Conservation (phyloP, 2,797 vertebrate species). For the Tympanoctomys barrerae region DNA sequence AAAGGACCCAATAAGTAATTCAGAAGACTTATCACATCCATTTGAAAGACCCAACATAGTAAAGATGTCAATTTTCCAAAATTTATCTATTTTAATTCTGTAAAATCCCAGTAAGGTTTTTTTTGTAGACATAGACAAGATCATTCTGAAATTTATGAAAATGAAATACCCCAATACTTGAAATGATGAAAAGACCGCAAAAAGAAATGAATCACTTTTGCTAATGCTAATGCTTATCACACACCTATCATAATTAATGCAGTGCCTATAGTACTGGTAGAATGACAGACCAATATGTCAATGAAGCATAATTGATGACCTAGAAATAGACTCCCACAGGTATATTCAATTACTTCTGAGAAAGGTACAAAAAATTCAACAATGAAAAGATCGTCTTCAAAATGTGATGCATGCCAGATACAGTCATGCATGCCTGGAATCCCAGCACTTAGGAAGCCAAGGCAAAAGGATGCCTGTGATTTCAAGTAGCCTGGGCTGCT, state of each 20-base stretch:
- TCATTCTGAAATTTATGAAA: not conserved
- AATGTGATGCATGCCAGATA: not conserved
- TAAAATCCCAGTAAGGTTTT: not conserved
- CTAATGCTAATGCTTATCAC: not conserved
- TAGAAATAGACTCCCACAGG: not conserved
- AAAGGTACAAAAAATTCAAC: not conserved
- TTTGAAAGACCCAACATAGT: not conserved
- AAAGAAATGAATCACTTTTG: not conserved
- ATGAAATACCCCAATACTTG: not conserved
- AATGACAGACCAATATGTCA: not conserved
- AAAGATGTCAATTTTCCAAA: not conserved
- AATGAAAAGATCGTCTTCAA: not conserved
- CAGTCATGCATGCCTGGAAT: not conserved
- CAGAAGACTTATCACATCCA: not conserved
- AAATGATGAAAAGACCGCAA: not conserved
- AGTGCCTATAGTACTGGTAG: not conserved
- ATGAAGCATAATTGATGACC: not conserved
- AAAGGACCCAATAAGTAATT: not conserved
- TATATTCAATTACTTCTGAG: not conserved
- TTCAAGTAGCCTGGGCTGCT: not conserved
- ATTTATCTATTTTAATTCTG: not conserved
- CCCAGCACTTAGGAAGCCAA: not conserved
- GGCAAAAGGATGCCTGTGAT: not conserved
- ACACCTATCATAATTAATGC: not conserved
- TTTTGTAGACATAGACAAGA: not conserved